Percentiles rank a stretch among this genome's conserved stretches.
Evolutionary conservation across 2,113 vertebrate species (phyloP).

Genomic region (Actenoides hombroni): DNA sequence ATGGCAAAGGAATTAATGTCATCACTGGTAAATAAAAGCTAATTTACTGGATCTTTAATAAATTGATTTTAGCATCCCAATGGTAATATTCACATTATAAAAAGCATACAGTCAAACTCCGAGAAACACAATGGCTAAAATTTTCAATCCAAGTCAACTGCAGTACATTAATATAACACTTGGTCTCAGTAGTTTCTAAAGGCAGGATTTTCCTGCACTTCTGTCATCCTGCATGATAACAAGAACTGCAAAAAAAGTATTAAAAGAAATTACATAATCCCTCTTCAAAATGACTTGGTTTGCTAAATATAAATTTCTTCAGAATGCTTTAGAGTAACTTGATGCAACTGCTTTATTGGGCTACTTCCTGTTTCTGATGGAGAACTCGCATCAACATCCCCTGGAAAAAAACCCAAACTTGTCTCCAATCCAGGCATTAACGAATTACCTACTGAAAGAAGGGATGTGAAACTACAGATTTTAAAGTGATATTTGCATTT

Average conservation of each 20-base stretch:
- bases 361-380: conserved; percentile 82
- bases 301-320: conserved; percentile 20
- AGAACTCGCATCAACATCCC: conserved; percentile 69
- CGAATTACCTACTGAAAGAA: not conserved
- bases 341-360: conserved; percentile 71
- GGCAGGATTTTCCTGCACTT: conserved; percentile 14
- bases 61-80: not conserved
- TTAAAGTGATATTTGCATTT: not conserved
- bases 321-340: conserved; percentile 55
- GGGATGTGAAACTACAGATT: not conserved
- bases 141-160: not conserved
- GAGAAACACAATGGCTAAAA: not conserved
- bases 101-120: not conserved
- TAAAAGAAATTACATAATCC: conserved; percentile 32
- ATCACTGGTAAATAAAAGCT: not conserved
- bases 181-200: not conserved
- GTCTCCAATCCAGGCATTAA: not conserved
- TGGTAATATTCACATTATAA: not conserved
- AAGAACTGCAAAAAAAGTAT: not conserved
- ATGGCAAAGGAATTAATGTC: not conserved
- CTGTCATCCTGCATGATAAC: not conserved
- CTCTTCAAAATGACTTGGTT: not conserved
- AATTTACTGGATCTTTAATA: not conserved
- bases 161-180: not conserved
- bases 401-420: conserved; percentile 3